Evolutionary conservation across 53 echinoderm and acorn worm species (phyloP).

Genomic region (Luidia sarsii): DNA sequence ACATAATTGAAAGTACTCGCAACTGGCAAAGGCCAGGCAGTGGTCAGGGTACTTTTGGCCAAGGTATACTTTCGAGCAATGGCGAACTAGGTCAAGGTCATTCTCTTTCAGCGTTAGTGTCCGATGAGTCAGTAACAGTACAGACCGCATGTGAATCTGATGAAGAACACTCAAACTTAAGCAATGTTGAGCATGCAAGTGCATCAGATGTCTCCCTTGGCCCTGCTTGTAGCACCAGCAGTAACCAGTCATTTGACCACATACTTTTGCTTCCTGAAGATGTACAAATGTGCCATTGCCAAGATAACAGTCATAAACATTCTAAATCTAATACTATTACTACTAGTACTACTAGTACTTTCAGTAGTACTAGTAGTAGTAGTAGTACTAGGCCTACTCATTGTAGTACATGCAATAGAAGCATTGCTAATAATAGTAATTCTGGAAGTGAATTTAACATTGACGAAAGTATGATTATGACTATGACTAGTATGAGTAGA

Average conservation of each 20-base stretch:
- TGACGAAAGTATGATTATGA: background rate
- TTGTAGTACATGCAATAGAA: no score
- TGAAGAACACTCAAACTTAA: slow-evolving; percentile 19
- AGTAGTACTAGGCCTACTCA: no score
- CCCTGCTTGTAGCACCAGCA: background rate
- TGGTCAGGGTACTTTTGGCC: background rate
- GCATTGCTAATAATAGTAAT: background rate
- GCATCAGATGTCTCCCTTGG: background rate
- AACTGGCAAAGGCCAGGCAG: no score
- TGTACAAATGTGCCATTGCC: background rate
- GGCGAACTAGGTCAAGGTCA: background rate
- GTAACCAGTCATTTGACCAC: slow-evolving; percentile 16
- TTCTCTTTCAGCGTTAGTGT: background rate
- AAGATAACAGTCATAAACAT: background rate
- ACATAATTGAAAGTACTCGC: slow-evolving; percentile 18
- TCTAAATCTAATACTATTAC: no score
- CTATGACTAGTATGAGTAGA: no score
- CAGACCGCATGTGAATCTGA: background rate
- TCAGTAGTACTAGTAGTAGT: no score
- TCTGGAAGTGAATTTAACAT: background rate
- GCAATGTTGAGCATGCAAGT: slow-evolving; percentile 10
- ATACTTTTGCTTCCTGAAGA: background rate
- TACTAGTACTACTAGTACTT: background rate
- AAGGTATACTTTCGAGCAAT: background rate
- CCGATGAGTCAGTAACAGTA: background rate